Base-by-base conservation (phyloP, 2,888 invertebrate genomes). In the Graphium colonna region DNA sequence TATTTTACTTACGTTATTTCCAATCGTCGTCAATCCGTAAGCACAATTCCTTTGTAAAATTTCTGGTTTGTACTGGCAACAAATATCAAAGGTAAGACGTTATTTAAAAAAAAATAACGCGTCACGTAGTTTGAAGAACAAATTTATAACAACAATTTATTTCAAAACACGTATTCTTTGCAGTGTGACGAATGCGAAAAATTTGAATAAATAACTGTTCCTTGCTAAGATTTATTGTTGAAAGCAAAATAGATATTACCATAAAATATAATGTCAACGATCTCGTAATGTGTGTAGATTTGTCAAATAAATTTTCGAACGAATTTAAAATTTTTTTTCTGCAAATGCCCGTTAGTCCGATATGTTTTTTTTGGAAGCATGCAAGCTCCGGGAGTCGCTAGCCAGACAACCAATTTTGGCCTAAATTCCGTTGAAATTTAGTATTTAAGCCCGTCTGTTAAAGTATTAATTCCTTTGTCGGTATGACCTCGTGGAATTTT, bases 161-260 rank as follows among this genome's bases (percentile, higher is more conserved):
- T 7, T 10, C 10, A 31, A 9, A 7, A 31, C 31, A 31, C 31
- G 9, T 9, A 31, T 31, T 10, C 31, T 31, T 31, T 31, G 36
- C 28, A 13, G 15, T 12, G 18, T 43, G 38, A 38, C 38, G 10
- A 51, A 40, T 51, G 31, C 38, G 18, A 12, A 39, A 33, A 28
- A 45, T 51, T 51, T 51, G 28, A 45, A 51, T 51, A 51, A 45
- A 45, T 45, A 51, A 45, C 51, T 44, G 43, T 51, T 44, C 15
- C 15, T 18, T 12, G 38, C 16, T 36, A 38, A 36, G 18, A 26
- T 51, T 26, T 39, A 50, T 17, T 36, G 10, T 21, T 13, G 26
- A 12, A 21, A 31, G 1, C 28, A 31, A 44, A 18, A 43, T 50
- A 36, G 36, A 17, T 15, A 13, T 42, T 40, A 2, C 5, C 38